These are phyloP conservation scores for Cyprinus carpio DNA, from an alignment of 2,113 vertebrate genomes.

Conservation along the genomic window DNA sequence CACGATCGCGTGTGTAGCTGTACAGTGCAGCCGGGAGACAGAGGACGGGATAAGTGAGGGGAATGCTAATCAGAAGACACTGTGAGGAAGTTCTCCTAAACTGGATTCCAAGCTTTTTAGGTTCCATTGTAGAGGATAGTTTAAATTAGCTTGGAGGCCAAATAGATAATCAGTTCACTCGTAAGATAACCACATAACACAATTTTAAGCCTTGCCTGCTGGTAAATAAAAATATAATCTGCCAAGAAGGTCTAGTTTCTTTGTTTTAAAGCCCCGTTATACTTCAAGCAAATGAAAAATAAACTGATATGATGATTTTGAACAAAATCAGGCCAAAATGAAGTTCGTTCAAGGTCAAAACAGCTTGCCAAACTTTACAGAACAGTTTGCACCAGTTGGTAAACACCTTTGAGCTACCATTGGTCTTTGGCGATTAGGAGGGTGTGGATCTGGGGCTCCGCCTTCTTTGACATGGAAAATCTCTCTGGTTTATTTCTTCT, in stretches of 20 bases:
- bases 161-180: neutral
- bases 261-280: neutral
- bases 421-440: neutral
- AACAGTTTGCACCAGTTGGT: neutral
- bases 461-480: neutral
- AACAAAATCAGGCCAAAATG: neutral
- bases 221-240: neutral
- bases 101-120: neutral
- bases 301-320: neutral
- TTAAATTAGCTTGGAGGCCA: neutral
- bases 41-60: conserved; percentile 8
- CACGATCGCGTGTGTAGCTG: neutral
- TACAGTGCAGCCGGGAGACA: neutral
- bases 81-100: conserved; percentile 11
- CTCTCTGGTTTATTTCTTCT: neutral
- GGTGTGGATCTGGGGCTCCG: neutral
- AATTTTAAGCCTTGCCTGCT: neutral
- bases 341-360: neutral
- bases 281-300: neutral
- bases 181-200: neutral
- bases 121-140: neutral
- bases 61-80: conserved; percentile 47
- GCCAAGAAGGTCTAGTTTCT: neutral
- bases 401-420: neutral
- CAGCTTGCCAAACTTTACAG: neutral